Evolutionary conservation across 2,797 vertebrate genomes (phyloP).

Genomic region (Coregonus suidteri): DNA sequence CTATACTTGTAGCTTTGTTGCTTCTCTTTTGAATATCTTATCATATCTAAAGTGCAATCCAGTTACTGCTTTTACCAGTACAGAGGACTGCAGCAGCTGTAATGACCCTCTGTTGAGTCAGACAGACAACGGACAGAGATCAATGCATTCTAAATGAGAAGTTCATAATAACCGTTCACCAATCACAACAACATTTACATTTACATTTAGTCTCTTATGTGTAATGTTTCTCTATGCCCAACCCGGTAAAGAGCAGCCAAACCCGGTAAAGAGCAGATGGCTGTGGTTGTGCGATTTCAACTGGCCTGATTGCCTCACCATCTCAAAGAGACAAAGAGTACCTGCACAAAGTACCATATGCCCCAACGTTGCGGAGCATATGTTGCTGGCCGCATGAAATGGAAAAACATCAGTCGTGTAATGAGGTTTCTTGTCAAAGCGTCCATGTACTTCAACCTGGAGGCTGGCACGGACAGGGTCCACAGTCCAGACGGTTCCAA

Average conservation of each 20-base stretch:
- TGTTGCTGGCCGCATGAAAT: constrained; percentile 27
- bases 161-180: neutral
- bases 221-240: neutral
- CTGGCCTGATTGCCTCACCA: constrained; percentile 31
- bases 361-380: constrained; percentile 27
- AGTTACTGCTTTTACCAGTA: neutral
- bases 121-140: neutral
- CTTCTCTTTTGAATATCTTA: neutral
- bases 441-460: constrained; percentile 3
- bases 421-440: constrained; percentile 17
- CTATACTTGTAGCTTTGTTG: neutral
- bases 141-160: neutral
- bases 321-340: constrained; percentile 39
- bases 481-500: neutral
- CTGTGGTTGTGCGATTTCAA: constrained; percentile 28
- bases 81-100: neutral
- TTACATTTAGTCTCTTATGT: neutral
- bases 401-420: constrained; percentile 17
- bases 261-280: constrained; percentile 34
- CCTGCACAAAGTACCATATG: constrained; percentile 42
- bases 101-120: neutral
- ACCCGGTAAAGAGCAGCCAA: constrained; percentile 20
- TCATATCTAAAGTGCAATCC: neutral
- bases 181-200: too few species aligned
- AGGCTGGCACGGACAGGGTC: neutral